A percentile compares a stretch with the other conserved stretches of the same genome.
Evolutionary conservation across 2,797 vertebrate species (phyloP).

Genomic region (Borostomias antarcticus): DNA sequence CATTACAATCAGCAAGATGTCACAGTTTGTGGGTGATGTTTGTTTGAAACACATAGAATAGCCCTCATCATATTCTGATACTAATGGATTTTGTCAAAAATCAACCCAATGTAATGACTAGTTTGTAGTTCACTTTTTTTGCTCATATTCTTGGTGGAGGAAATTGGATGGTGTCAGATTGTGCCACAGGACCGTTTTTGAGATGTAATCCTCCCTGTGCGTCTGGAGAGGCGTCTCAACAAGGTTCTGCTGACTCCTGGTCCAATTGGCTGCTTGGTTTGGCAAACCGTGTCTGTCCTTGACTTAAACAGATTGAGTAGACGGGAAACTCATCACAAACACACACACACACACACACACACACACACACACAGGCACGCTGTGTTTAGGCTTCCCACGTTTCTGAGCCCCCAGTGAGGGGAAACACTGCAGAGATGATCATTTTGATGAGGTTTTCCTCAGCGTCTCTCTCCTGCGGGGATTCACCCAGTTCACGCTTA

Average conservation of each 20-base stretch:
- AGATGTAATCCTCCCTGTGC: no score
- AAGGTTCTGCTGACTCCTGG: neutral
- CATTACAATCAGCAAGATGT: neutral
- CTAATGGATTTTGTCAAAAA: no score
- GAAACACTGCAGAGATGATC: neutral
- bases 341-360: neutral
- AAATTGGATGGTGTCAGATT: no score
- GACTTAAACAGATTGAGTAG: neutral
- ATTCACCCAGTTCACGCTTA: constrained; percentile 22
- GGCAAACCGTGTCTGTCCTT: neutral
- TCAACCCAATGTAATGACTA: neutral
- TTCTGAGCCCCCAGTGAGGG: constrained; percentile 32
- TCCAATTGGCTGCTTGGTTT: neutral
- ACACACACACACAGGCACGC: neutral
- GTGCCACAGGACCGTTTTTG: no score
- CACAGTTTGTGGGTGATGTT: no score
- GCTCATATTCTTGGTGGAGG: neutral
- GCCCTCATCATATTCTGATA: no score
- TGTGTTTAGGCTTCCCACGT: neutral
- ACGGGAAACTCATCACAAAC: neutral
- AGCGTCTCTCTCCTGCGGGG: constrained; percentile 7
- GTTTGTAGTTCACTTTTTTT: neutral
- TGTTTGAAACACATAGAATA: no score
- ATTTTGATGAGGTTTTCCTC: constrained; percentile 2
- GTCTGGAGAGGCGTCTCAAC: no score